These are phyloP conservation scores for Pogonocichla stellata DNA, from an alignment of 2,113 vertebrate species.

Conservation along the genomic window DNA sequence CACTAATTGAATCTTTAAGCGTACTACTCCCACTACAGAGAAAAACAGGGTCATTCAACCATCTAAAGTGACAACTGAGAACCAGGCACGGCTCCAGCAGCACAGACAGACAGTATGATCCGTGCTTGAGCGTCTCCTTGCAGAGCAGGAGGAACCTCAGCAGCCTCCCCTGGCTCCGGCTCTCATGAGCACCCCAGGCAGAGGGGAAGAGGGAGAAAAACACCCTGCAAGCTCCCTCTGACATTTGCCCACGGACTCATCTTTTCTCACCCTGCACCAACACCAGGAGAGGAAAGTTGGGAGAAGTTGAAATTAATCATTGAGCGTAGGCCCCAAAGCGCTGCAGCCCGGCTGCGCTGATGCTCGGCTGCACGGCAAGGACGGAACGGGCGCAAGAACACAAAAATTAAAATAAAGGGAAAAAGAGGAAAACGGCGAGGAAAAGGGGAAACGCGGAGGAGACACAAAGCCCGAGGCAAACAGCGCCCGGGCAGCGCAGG, in stretches of 20 bases:
- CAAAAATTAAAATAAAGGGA: too few species aligned
- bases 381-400: neutral
- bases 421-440: neutral
- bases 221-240: neutral
- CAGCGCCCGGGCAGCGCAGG: neutral
- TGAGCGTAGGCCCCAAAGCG: constrained; percentile 17
- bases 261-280: neutral
- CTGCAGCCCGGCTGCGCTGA: neutral
- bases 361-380: neutral
- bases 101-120: constrained; percentile 33
- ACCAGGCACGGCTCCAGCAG: constrained; percentile 22
- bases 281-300: neutral
- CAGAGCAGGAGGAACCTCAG: neutral
- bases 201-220: neutral
- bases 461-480: constrained; percentile 4
- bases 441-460: neutral
- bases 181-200: neutral
- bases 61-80: constrained; percentile 36
- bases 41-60: neutral
- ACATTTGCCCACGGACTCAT: neutral
- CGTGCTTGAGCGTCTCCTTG: neutral
- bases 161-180: neutral
- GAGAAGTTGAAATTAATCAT: neutral
- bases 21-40: constrained; percentile 10
- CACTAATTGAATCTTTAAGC: constrained; percentile 37